Percentiles rank a stretch among this genome's conserved stretches.
phyloP scores from a whole-genome alignment of 2,797 vertebrate genomes.

The Paedocypris micromegethes region DNA sequence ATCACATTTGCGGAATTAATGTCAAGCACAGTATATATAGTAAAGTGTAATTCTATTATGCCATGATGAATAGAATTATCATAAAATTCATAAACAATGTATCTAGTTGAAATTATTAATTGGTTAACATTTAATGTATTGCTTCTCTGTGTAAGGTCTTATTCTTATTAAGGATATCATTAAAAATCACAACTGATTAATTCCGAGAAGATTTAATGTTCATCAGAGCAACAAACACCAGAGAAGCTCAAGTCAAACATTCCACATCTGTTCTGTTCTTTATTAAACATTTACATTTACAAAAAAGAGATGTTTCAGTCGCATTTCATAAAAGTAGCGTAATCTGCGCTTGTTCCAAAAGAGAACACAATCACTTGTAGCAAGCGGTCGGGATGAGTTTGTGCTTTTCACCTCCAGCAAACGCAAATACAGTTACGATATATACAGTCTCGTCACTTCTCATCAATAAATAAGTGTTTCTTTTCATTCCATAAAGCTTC shows the following conservation, averaged over 20 bases:
- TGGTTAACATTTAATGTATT: background rate
- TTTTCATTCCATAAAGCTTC: too few species aligned
- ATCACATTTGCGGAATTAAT: too few species aligned
- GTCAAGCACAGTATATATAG: too few species aligned
- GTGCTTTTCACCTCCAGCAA: background rate
- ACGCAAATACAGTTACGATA: conserved; percentile 1
- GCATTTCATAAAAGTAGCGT: conserved; percentile 52
- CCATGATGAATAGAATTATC: too few species aligned
- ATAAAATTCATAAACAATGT: too few species aligned
- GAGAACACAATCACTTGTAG: conserved; percentile 59
- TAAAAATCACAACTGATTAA: background rate
- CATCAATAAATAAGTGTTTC: too few species aligned
- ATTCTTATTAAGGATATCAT: background rate
- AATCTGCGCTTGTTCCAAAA: conserved; percentile 50
- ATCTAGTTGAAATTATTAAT: too few species aligned
- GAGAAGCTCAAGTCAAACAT: conserved; percentile 1
- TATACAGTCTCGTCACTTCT: background rate
- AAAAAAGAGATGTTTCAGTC: conserved; percentile 64
- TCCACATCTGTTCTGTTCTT: conserved; percentile 49
- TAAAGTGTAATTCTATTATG: too few species aligned
- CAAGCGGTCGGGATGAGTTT: conserved; percentile 42
- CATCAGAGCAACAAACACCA: conserved; percentile 14
- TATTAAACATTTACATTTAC: conserved; percentile 60
- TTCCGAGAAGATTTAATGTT: background rate
- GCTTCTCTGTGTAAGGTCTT: background rate